A percentile compares a stretch with the other conserved stretches of the same genome.
Evolutionary conservation across 2,888 invertebrate genomes (phyloP).

Genomic region (Barypeithes pellucidus): DNA sequence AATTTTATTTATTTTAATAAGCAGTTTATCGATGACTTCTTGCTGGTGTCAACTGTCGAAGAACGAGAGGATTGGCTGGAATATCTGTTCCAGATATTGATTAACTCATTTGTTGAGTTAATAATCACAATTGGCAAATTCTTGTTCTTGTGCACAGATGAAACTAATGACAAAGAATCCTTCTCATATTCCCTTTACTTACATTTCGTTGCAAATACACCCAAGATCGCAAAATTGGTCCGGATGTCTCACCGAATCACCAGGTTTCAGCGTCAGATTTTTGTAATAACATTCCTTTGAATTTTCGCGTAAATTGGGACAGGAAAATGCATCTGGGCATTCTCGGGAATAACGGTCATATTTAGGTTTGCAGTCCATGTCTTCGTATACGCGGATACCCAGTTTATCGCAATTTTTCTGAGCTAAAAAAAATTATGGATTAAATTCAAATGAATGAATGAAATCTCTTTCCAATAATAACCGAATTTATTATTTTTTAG

Average conservation of each 20-base stretch:
- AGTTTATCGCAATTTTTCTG: constrained; percentile 10
- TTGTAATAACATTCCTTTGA: neutral
- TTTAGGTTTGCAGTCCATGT: constrained; percentile 9
- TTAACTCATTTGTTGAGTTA: too few relatives aligned
- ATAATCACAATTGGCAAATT: too few relatives aligned
- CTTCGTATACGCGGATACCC: constrained; percentile 12
- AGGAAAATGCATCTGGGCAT: neutral
- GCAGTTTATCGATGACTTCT: too few relatives aligned
- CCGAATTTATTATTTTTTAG: too few relatives aligned
- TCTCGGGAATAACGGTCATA: neutral
- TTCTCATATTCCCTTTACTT: neutral
- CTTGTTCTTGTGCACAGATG: neutral
- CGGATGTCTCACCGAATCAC: neutral
- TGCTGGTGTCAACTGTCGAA: too few relatives aligned
- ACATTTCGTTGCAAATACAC: constrained; percentile 1
- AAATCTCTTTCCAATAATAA: too few relatives aligned
- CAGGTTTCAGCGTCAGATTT: neutral
- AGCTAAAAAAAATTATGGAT: neutral
- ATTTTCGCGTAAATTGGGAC: constrained; percentile 6
- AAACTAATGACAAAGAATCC: too few relatives aligned
- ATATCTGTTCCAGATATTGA: too few relatives aligned
- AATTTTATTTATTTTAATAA: too few relatives aligned
- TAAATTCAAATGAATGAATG: too few relatives aligned
- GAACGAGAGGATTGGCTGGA: too few relatives aligned
- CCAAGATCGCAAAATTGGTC: constrained; percentile 9